These are phyloP conservation scores for Sinocyclocheilus anophthalmus DNA, from an alignment of 2,113 vertebrate species.

Conservation along the genomic window DNA sequence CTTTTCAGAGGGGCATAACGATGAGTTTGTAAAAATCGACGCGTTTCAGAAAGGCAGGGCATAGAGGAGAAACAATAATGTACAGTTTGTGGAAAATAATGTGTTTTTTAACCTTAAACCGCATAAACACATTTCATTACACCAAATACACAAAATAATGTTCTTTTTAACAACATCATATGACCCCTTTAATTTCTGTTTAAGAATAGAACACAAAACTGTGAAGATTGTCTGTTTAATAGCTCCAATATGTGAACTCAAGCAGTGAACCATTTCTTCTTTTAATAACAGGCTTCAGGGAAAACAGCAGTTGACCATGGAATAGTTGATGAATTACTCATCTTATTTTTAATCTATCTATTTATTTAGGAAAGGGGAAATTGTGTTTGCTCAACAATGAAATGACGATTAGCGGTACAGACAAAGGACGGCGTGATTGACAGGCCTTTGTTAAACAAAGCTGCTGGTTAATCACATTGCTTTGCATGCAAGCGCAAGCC, in stretches of 20 bases:
- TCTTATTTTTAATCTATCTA: conserved; percentile 55
- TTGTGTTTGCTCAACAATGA: conserved; percentile 74
- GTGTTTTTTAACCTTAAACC: too few species aligned
- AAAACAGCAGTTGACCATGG: conserved; percentile 6
- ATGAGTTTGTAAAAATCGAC: too few species aligned
- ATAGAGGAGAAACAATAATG: too few species aligned
- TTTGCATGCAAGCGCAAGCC: conserved; percentile 58
- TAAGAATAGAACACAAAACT: neutral
- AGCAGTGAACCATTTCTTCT: conserved; percentile 22
- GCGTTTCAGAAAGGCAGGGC: too few species aligned
- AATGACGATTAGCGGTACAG: conserved; percentile 66
- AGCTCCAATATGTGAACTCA: neutral
- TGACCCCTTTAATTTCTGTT: neutral
- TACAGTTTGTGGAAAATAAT: too few species aligned
- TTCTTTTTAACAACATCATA: too few species aligned
- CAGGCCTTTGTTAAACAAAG: conserved; percentile 70
- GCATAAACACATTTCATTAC: too few species aligned
- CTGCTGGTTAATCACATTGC: conserved; percentile 68
- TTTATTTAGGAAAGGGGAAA: conserved; percentile 58
- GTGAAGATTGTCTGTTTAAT: neutral
- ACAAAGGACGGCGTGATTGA: conserved; percentile 70
- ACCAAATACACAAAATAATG: too few species aligned
- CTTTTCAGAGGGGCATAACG: too few species aligned
- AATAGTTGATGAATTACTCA: conserved; percentile 57
- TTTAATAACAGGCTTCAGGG: neutral